Conservation (phyloP, 2,113 vertebrate genomes). For the Phrynocephalus versicolor region DNA sequence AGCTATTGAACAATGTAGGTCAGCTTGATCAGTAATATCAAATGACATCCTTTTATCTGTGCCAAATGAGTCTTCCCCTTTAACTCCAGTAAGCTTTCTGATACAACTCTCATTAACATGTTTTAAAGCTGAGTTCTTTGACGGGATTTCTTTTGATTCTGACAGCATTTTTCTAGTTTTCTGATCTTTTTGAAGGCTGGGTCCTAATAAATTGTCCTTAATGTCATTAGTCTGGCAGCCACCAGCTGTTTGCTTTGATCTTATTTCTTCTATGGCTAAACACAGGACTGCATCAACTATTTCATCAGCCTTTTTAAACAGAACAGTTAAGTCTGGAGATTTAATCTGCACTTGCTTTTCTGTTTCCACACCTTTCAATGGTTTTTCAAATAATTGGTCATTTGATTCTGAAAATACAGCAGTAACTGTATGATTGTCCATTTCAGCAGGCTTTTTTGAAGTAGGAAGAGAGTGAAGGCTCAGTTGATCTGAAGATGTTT, state of each 20-base stretch:
- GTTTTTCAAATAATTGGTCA: slow-evolving; percentile 51
- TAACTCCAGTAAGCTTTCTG: slow-evolving; percentile 35
- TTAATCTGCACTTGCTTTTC: slow-evolving; percentile 29
- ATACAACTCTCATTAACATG: slow-evolving; percentile 44
- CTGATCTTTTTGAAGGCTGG: slow-evolving; percentile 27
- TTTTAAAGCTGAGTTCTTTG: slow-evolving; percentile 46
- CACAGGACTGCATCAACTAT: slow-evolving; percentile 64
- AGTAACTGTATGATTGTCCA: slow-evolving; percentile 44
- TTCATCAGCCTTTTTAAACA: slow-evolving; percentile 67
- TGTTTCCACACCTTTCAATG: neutral
- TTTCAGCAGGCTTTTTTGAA: slow-evolving; percentile 20
- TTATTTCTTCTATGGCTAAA: slow-evolving; percentile 70
- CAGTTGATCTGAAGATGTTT: neutral
- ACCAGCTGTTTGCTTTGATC: slow-evolving; percentile 43
- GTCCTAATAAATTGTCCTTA: slow-evolving; percentile 45
- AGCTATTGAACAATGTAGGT: slow-evolving; percentile 57
- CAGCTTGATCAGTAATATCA: slow-evolving; percentile 53
- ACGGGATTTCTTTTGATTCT: slow-evolving; percentile 46
- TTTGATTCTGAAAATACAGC: slow-evolving; percentile 55
- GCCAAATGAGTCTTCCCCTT: slow-evolving; percentile 42
- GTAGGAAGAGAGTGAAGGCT: neutral
- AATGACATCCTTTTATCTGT: slow-evolving; percentile 55
- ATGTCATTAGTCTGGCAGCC: slow-evolving; percentile 45
- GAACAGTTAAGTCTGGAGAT: slow-evolving; percentile 42
- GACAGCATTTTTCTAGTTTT: slow-evolving; percentile 39